Percentiles rank a stretch among this genome's conserved stretches.
These are phyloP conservation scores for Coelopa frigida DNA, from an alignment of 1,140 invertebrate genomes.

Conservation along the genomic window DNA sequence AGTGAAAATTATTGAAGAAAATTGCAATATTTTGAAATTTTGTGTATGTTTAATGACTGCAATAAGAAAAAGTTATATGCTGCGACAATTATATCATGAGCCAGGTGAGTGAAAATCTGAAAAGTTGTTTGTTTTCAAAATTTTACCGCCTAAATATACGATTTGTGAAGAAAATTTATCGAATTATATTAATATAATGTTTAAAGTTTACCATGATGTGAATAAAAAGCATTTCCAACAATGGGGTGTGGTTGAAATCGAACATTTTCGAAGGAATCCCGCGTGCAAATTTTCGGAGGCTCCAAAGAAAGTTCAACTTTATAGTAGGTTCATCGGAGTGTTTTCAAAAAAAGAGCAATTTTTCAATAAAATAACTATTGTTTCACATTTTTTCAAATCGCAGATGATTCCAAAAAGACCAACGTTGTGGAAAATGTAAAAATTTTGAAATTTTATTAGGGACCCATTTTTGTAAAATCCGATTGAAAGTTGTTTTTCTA, in stretches of 20 bases:
- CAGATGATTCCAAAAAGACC: conserved; percentile 18
- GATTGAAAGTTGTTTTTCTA: conserved; percentile 48
- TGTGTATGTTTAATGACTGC: conserved; percentile 40
- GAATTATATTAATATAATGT: conserved; percentile 29
- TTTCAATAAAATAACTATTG: conserved; percentile 15
- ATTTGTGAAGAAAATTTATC: conserved; percentile 26
- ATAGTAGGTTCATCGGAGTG: too few species aligned
- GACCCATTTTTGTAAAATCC: conserved; percentile 71
- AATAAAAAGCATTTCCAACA: too few species aligned
- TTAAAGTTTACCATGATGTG: too few species aligned
- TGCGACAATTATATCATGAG: conserved; percentile 43
- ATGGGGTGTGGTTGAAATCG: too few species aligned
- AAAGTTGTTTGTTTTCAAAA: conserved; percentile 37
- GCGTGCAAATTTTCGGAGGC: too few species aligned
- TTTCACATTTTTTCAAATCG: conserved; percentile 33
- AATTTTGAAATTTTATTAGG: conserved; percentile 49
- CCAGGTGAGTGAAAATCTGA: conserved; percentile 34
- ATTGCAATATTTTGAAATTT: conserved; percentile 7
- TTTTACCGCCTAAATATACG: conserved; percentile 26
- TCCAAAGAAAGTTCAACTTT: too few species aligned
- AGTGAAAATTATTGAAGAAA: conserved; percentile 9
- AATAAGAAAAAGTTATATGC: conserved; percentile 34
- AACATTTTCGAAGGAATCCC: too few species aligned
- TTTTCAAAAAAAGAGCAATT: conserved; percentile 3
- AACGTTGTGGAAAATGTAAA: conserved; percentile 25